Evolutionary conservation across 2,888 invertebrate genomes (phyloP).

Genomic region (Siphlonurus alternatus): DNA sequence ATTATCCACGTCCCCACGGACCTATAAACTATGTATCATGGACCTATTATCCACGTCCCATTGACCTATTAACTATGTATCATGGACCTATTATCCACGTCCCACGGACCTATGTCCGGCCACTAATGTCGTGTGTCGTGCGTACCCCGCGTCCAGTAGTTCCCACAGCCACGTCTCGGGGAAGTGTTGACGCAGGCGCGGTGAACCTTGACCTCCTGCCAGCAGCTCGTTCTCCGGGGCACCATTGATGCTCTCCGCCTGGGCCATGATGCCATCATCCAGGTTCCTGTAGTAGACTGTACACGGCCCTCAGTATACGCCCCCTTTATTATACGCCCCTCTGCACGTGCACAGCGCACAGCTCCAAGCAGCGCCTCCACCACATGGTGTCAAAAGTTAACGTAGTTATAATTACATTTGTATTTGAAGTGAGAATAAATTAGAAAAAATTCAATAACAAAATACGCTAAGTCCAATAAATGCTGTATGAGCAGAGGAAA

Average conservation of each 20-base stretch:
- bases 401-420: background rate
- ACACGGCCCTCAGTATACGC: background rate
- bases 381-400: background rate
- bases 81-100: no score
- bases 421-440: background rate
- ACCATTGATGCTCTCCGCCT: background rate
- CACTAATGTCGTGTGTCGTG: no score
- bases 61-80: no score
- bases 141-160: conserved; percentile 39
- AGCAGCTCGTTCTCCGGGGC: conserved; percentile 16
- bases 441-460: background rate
- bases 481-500: no score
- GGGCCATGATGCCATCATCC: background rate
- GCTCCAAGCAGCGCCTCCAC: background rate
- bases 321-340: background rate
- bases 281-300: background rate
- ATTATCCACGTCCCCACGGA: no score
- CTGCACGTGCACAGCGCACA: background rate
- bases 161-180: conserved; percentile 59
- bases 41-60: no score
- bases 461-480: background rate
- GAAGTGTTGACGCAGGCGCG: conserved; percentile 40
- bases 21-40: no score
- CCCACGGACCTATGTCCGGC: no score
- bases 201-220: conserved; percentile 6